phyloP scores from a whole-genome alignment of 2,888 invertebrate genomes.

The Drosophila prostipennis region DNA sequence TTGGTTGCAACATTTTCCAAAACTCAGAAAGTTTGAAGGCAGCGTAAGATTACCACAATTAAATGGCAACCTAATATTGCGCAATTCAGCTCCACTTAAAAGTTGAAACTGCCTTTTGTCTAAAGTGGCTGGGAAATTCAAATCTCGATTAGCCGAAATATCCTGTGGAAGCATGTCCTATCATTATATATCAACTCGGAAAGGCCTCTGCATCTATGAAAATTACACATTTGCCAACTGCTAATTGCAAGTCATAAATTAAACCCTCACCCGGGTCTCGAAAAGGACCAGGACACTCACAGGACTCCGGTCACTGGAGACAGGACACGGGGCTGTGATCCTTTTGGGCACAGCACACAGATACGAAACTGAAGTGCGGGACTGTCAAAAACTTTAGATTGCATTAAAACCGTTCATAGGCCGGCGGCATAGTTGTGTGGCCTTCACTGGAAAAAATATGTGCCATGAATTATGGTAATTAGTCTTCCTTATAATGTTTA shows the following conservation, averaged over 20 bases:
- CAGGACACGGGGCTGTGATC: conserved; percentile 26
- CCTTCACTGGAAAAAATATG: conserved; percentile 17
- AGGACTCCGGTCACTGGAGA: conserved; percentile 9
- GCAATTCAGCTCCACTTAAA: conserved; percentile 27
- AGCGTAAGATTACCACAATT: conserved; percentile 15
- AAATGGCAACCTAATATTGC: conserved; percentile 24
- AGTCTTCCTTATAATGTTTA: neutral
- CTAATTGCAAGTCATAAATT: conserved; percentile 75
- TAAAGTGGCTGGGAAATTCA: conserved; percentile 4
- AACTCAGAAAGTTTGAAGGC: neutral
- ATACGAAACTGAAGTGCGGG: conserved; percentile 33
- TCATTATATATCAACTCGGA: conserved; percentile 40
- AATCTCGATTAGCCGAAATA: conserved; percentile 29
- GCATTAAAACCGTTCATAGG: conserved; percentile 55
- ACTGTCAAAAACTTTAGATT: conserved; percentile 71
- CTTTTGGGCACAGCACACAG: conserved; percentile 19
- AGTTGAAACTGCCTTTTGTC: conserved; percentile 22
- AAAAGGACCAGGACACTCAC: conserved; percentile 16
- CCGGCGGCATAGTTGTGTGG: conserved; percentile 27
- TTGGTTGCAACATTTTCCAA: neutral
- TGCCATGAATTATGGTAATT: neutral
- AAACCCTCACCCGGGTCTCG: conserved; percentile 31
- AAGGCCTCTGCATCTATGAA: conserved; percentile 54
- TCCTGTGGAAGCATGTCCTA: conserved; percentile 30
- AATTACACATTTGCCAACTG: conserved; percentile 70